phyloP scores from a whole-genome alignment of 2,888 invertebrate genomes.

The Diarsia dahlii region DNA sequence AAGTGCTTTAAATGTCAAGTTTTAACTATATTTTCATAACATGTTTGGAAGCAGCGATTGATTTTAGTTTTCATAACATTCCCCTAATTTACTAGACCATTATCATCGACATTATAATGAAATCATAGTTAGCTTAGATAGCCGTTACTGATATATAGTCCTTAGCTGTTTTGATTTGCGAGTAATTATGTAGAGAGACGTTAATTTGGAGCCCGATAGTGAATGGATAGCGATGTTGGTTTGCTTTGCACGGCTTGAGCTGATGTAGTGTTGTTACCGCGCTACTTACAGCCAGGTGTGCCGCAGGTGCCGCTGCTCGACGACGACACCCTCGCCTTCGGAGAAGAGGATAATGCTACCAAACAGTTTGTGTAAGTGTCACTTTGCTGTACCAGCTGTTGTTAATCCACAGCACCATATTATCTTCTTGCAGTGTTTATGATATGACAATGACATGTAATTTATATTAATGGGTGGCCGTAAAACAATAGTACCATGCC shows the following conservation, averaged over 20 bases:
- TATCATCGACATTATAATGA: slow-evolving; percentile 32
- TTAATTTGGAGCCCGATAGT: slow-evolving; percentile 49
- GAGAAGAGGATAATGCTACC: slow-evolving; percentile 94
- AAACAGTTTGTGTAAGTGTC: slow-evolving; percentile 87
- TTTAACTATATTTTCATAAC: slow-evolving; percentile 24
- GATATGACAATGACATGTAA: slow-evolving; percentile 5
- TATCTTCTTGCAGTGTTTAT: neutral
- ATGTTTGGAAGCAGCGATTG: slow-evolving; percentile 38
- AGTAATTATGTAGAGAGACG: slow-evolving; percentile 42
- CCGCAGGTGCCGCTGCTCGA: slow-evolving; percentile 96
- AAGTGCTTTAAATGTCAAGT: slow-evolving; percentile 69
- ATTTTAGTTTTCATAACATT: slow-evolving; percentile 38
- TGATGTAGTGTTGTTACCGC: slow-evolving; percentile 82
- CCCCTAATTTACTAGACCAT: slow-evolving; percentile 44
- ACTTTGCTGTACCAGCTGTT: slow-evolving; percentile 14
- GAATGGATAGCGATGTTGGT: slow-evolving; percentile 43
- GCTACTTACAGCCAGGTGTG: slow-evolving; percentile 89
- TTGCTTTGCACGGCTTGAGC: slow-evolving; percentile 88
- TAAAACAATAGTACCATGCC: neutral
- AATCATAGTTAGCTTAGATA: slow-evolving; percentile 37
- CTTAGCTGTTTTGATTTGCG: slow-evolving; percentile 72
- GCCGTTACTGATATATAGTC: slow-evolving; percentile 39
- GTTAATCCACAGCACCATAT: neutral
- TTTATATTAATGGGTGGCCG: neutral
- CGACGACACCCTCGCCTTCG: slow-evolving; percentile 96